These are phyloP conservation scores for Sebastes minor DNA, from an alignment of 2,797 vertebrate species.

Conservation along the genomic window DNA sequence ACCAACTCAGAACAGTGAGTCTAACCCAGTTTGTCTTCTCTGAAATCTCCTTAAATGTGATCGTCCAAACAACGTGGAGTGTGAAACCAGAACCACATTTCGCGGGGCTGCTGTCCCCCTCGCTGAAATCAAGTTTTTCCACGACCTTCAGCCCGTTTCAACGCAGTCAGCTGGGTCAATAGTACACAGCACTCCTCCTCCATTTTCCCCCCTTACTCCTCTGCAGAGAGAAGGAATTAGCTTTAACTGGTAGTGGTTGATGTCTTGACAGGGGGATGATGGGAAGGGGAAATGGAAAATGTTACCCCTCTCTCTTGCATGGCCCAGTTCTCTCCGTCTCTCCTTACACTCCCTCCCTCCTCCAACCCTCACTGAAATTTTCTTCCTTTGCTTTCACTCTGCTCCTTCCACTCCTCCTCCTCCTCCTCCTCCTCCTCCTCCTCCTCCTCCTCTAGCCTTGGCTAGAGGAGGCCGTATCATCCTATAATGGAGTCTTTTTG, in stretches of 20 bases:
- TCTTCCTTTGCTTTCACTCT: constrained; percentile 12
- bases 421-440: background rate
- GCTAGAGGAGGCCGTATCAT: constrained; percentile 4
- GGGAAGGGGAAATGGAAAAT: constrained; percentile 80
- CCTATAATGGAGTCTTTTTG: constrained; percentile 58
- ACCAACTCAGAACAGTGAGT: background rate
- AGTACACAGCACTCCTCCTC: constrained; percentile 45
- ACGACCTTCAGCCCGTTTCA: constrained; percentile 46
- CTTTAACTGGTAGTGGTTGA: constrained; percentile 46
- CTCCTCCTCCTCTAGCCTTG: constrained; percentile 12
- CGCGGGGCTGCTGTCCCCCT: constrained; percentile 4
- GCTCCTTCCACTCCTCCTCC: background rate
- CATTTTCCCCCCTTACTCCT: constrained; percentile 12
- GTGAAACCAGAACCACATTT: constrained; percentile 45
- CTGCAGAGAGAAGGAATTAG: constrained; percentile 48
- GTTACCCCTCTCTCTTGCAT: constrained; percentile 59
- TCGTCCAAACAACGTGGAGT: constrained; percentile 13
- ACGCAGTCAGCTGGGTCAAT: constrained; percentile 58
- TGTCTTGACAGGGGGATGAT: constrained; percentile 65
- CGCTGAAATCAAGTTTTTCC: constrained; percentile 52
- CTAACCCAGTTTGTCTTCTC: constrained; percentile 21
- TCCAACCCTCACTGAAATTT: constrained; percentile 29
- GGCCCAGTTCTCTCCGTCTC: constrained; percentile 31
- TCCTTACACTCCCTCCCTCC: constrained; percentile 38
- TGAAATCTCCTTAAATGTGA: constrained; percentile 20